Conservation (phyloP, 2,113 vertebrate species). For the Prochilodus magdalenae region DNA sequence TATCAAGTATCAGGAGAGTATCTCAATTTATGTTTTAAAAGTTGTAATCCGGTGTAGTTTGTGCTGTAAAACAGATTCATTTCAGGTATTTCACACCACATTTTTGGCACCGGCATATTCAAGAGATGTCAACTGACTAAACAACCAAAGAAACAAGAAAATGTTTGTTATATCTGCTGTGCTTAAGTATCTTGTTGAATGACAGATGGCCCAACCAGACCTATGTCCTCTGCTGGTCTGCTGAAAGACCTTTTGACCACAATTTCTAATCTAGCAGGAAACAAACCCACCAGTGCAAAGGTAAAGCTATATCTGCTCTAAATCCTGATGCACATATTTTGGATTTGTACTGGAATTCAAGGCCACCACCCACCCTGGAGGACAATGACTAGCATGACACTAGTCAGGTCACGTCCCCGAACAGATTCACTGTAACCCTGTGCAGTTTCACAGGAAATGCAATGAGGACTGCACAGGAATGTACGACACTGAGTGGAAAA, state of each 20-base stretch:
- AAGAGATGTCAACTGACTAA: background rate
- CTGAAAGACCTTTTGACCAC: background rate
- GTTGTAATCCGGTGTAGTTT: background rate
- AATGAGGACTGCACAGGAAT: background rate
- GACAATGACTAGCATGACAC: background rate
- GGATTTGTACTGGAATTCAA: background rate
- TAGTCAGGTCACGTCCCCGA: background rate
- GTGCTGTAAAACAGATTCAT: background rate
- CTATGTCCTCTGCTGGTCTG: background rate
- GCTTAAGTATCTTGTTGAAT: background rate
- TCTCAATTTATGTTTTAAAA: background rate
- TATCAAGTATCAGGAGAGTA: background rate
- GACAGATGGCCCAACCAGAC: background rate
- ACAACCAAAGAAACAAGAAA: background rate
- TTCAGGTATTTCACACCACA: background rate
- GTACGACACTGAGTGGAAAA: background rate
- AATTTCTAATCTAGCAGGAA: background rate
- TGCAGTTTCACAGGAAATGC: background rate
- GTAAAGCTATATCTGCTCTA: background rate
- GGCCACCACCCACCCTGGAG: background rate
- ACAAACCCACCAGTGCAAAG: background rate
- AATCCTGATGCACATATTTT: slow-evolving; percentile 23
- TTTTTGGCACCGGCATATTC: background rate
- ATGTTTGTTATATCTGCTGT: background rate
- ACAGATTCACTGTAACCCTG: background rate